Evolutionary conservation across 1,140 invertebrate genomes (phyloP), one percentile per base, ranked within the genome.

Genomic region (Ceratina japonica): DNA sequence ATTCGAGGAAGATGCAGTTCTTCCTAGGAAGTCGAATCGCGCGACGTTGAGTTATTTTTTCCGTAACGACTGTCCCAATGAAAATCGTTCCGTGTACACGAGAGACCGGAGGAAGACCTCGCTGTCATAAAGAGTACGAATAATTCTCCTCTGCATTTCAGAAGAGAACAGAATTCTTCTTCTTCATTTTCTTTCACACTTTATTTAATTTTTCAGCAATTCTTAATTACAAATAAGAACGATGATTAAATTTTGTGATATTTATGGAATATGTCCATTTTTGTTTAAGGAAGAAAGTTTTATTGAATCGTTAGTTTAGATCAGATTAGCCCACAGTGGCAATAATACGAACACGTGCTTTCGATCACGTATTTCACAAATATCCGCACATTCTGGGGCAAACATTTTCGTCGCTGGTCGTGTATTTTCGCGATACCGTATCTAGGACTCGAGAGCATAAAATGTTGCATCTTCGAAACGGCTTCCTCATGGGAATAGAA

Each of bases 351-450:
- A n/a, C n/a, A 56, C 51, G 44, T 16, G 12, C 20, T 78, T 72
- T 59, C 69, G 52, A 68, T 44, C 64, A 54, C n/a, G 64, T 37
- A 78, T 84, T 74, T 84, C 82, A 68, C 79, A 81, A 85, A 76
- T 63, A 70, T 58, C 80, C 63, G 54, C 74, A 72, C 75, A 88
- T 88, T 89, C 87, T 88, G 65, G 86, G 76, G 52, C 87, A 85
- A 82, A 63, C 72, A 74, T 88, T 89, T 87, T 88, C 79, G 86
- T 83, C 81, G 75, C 80, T 78, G 69, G 27, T 63, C 75, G 84
- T 71, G 62, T 85, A 85, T 84, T 86, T 79, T 74, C 58, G 58
- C 58, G 52, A 65, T 51, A 49, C 24, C 22, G 20, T 63, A 73
- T 73, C 63, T 69, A 44, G 64, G 63, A 7, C 52, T 16, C n/a